A percentile compares a stretch with the other conserved stretches of the same genome.
phyloP scores from a whole-genome alignment of 2,797 vertebrate genomes.

The Enteromius unitaeniatus region DNA sequence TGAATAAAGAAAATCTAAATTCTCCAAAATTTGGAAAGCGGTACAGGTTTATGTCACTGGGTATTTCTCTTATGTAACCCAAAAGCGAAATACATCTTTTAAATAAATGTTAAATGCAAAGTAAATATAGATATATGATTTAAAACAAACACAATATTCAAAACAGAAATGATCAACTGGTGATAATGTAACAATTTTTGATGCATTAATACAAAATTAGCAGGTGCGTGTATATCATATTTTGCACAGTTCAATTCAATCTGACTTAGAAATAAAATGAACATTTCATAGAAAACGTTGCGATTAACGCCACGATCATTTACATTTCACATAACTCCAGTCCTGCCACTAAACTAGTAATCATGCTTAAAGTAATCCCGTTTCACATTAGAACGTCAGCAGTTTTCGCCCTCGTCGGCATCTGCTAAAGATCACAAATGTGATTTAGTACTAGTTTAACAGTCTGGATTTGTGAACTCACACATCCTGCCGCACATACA shows the following conservation, averaged over 20 bases:
- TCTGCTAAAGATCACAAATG: not conserved
- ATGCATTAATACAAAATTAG: not conserved
- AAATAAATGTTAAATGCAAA: not conserved
- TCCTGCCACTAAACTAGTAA: constrained; percentile 13
- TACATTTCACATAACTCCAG: not conserved
- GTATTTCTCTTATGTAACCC: not conserved
- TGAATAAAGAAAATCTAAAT: not conserved
- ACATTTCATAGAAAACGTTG: not conserved
- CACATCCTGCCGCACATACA: constrained; percentile 61
- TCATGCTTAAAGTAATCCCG: not conserved
- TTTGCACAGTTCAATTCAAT: not conserved
- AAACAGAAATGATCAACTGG: not conserved
- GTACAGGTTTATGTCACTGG: not conserved
- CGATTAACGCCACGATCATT: not conserved
- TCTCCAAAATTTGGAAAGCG: not conserved
- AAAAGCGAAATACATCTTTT: not conserved
- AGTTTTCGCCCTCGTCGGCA: not conserved
- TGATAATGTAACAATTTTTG: not conserved
- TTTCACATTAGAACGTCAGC: constrained; percentile 20
- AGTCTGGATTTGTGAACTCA: constrained; percentile 27
- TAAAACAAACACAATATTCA: not conserved
- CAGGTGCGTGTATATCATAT: too few relatives aligned
- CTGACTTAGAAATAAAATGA: not conserved
- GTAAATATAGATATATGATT: not conserved
- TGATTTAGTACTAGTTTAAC: constrained; percentile 9